Evolutionary conservation across 1,140 invertebrate genomes (phyloP).

Genomic region (Olivierus martensii): DNA sequence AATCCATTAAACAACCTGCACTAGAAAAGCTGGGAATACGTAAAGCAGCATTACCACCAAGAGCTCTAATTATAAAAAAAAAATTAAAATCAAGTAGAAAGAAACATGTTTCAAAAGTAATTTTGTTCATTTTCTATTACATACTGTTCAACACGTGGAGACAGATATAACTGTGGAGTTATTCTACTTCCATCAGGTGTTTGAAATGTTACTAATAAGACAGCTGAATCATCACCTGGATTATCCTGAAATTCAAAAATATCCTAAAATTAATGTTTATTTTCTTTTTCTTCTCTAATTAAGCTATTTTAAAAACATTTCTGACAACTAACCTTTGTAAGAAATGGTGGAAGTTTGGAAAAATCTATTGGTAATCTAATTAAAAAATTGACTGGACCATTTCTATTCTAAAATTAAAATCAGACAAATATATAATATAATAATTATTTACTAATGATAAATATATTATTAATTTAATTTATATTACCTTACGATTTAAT

Average conservation of each 20-base stretch:
- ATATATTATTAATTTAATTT: no score
- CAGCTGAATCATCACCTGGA: constrained; percentile 26
- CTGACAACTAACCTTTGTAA: constrained; percentile 24
- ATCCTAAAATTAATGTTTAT: constrained; percentile 2
- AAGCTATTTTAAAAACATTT: no score
- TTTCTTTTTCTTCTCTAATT: no score
- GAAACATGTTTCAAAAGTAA: no score
- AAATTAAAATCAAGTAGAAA: no score
- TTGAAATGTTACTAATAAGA: constrained; percentile 26
- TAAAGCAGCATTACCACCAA: constrained; percentile 26
- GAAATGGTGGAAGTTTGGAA: constrained; percentile 26
- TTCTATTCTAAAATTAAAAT: constrained; percentile 5
- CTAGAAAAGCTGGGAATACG: constrained; percentile 27
- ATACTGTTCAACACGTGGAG: constrained; percentile 30
- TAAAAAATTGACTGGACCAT: constrained; percentile 29
- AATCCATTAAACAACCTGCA: constrained; percentile 28
- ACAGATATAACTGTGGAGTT: constrained; percentile 29
- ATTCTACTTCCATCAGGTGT: constrained; percentile 25
- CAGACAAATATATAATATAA: no score
- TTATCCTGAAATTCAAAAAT: constrained; percentile 22
- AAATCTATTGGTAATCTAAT: constrained; percentile 29
- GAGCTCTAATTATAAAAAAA: constrained; percentile 9
- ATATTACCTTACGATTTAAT: constrained; percentile 7
- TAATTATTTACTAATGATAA: no score
- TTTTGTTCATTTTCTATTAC: constrained; percentile 5